These are phyloP conservation scores for Thymelicus lineola DNA, from an alignment of 2,888 invertebrate species.

Conservation along the genomic window DNA sequence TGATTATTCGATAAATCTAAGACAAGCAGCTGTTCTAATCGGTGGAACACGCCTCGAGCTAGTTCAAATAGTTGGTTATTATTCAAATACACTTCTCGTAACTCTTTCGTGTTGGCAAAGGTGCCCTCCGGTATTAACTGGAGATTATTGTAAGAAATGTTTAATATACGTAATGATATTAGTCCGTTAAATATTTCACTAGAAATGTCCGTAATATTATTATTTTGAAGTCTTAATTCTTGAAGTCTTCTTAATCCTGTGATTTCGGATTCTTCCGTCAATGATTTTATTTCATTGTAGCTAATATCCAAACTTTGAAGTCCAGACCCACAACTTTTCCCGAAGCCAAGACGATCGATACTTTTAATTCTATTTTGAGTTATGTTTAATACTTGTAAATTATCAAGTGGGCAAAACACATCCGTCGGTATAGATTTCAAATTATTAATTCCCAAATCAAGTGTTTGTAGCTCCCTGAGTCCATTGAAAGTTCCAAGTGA, in stretches of 20 bases:
- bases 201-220: conserved; percentile 92
- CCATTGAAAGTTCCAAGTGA: conserved; percentile 90
- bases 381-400: conserved; percentile 92
- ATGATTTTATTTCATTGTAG: conserved; percentile 89
- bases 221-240: conserved; percentile 92
- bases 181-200: conserved; percentile 92
- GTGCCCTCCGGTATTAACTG: conserved; percentile 92
- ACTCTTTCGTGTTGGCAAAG: conserved; percentile 92
- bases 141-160: conserved; percentile 94
- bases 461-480: conserved; percentile 90
- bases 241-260: conserved; percentile 91
- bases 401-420: conserved; percentile 91
- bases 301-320: conserved; percentile 92
- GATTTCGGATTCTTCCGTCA: conserved; percentile 91
- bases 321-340: conserved; percentile 87
- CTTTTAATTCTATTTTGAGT: conserved; percentile 92
- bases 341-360: conserved; percentile 90
- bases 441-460: conserved; percentile 93
- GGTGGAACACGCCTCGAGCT: conserved; percentile 93
- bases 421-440: conserved; percentile 91
- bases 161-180: conserved; percentile 91
- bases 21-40: conserved; percentile 93
- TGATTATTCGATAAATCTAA: conserved; percentile 95
- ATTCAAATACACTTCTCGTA: conserved; percentile 93
- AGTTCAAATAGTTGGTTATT: conserved; percentile 94